These are phyloP conservation scores for Auanema freiburgensis DNA, from an alignment of 2,888 invertebrate genomes.

Conservation along the genomic window DNA sequence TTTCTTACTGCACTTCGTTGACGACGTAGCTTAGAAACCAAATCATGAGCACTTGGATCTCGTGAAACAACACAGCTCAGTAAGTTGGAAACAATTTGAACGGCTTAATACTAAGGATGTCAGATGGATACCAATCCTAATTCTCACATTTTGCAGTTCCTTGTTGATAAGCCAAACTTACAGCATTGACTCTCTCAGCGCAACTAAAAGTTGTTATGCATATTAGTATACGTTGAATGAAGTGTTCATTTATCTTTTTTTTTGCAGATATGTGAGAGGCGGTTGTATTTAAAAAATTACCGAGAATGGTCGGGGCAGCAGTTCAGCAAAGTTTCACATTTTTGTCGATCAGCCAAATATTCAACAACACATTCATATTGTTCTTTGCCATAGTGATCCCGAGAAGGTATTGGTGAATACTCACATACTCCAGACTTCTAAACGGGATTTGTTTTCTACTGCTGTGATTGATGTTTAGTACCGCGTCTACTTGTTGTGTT, in stretches of 20 bases:
- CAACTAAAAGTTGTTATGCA: conserved; percentile 23
- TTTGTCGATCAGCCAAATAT: conserved; percentile 42
- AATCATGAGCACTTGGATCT: conserved; percentile 31
- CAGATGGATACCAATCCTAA: not conserved
- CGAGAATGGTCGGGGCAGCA: conserved; percentile 48
- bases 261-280: not conserved
- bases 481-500: not conserved
- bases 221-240: not conserved
- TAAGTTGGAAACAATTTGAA: conserved; percentile 41
- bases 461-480: not conserved
- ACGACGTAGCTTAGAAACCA: conserved; percentile 28
- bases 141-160: conserved; percentile 36
- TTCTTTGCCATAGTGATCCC: conserved; percentile 34
- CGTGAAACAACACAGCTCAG: conserved; percentile 35
- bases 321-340: conserved; percentile 42
- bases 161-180: conserved; percentile 41
- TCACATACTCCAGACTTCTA: conserved; percentile 34
- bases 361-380: conserved; percentile 38
- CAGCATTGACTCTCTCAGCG: conserved; percentile 49
- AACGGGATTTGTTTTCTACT: not conserved
- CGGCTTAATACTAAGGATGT: conserved; percentile 9
- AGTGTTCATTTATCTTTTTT: not conserved
- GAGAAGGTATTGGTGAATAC: conserved; percentile 14
- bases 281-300: conserved; percentile 11
- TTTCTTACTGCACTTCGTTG: conserved; percentile 17